Evolutionary conservation across 30 jellyfish, hydroid and myxozoan species (phyloP).

Genomic region (Hydra vulgaris): DNA sequence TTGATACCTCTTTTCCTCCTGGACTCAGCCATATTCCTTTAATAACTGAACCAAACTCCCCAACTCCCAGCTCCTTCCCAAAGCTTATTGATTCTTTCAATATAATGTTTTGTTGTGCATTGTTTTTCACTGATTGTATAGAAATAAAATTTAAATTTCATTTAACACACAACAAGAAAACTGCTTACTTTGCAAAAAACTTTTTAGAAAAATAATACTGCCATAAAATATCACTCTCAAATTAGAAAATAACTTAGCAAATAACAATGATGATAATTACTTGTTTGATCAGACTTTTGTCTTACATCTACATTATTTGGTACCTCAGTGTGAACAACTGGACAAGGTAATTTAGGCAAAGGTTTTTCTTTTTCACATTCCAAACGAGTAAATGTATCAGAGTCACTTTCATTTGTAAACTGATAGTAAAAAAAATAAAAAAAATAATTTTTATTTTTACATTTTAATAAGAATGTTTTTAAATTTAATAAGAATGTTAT

Average conservation of each 20-base stretch:
- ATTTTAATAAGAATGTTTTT: too few relatives aligned
- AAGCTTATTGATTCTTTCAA: constrained; percentile 48
- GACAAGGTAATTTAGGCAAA: background rate
- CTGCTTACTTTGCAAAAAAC: too few relatives aligned
- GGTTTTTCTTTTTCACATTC: background rate
- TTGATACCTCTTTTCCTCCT: constrained; percentile 53
- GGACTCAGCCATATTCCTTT: constrained; percentile 82
- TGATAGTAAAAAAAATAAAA: background rate
- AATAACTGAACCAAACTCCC: constrained; percentile 90
- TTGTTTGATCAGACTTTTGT: background rate
- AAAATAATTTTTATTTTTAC: too few relatives aligned
- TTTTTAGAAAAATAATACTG: background rate
- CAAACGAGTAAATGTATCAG: background rate
- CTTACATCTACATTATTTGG: background rate
- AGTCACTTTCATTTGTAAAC: background rate
- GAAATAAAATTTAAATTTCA: background rate
- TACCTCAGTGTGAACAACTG: background rate
- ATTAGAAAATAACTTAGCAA: too few relatives aligned
- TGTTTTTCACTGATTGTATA: background rate
- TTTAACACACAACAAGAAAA: too few relatives aligned
- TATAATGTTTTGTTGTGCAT: constrained; percentile 58
- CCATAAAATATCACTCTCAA: too few relatives aligned
- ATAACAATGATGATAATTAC: background rate
- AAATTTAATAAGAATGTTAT: too few relatives aligned
- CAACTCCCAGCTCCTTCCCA: constrained; percentile 90